These are phyloP conservation scores for Plebejus melissa DNA, from an alignment of 2,888 invertebrate genomes.

Conservation along the genomic window DNA sequence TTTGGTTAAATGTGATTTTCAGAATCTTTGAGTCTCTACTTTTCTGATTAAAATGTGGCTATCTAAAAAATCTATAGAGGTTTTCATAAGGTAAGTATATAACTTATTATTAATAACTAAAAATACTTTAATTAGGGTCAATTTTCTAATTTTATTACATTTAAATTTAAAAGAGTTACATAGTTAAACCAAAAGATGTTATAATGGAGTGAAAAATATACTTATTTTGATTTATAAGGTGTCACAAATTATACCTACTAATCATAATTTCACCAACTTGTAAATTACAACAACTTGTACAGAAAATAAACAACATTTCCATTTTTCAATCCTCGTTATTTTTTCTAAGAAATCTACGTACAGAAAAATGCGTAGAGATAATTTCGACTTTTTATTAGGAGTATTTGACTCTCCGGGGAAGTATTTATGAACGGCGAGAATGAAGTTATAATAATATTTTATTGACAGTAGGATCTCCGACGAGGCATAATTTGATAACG, in stretches of 20 bases:
- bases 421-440: constrained; percentile 1
- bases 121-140: background rate
- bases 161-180: too few relatives aligned
- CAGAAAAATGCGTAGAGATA: background rate
- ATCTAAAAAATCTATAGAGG: background rate
- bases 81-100: too few relatives aligned
- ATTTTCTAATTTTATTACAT: too few relatives aligned
- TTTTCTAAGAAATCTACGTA: background rate
- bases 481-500: background rate
- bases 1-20: constrained; percentile 13
- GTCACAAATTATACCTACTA: too few relatives aligned
- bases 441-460: constrained; percentile 8
- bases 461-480: background rate
- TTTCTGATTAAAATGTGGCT: background rate
- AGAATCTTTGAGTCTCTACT: background rate
- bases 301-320: background rate
- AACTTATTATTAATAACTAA: too few relatives aligned
- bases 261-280: too few relatives aligned
- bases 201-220: too few relatives aligned
- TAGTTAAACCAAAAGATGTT: too few relatives aligned
- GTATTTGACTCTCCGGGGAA: background rate
- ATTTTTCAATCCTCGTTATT: background rate
- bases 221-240: too few relatives aligned
- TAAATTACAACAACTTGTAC: too few relatives aligned
- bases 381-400: constrained; percentile 2